Evolutionary conservation across 2,797 vertebrate species (phyloP), one percentile per base, ranked within the genome.

Genomic region (Alouatta caraya): DNA sequence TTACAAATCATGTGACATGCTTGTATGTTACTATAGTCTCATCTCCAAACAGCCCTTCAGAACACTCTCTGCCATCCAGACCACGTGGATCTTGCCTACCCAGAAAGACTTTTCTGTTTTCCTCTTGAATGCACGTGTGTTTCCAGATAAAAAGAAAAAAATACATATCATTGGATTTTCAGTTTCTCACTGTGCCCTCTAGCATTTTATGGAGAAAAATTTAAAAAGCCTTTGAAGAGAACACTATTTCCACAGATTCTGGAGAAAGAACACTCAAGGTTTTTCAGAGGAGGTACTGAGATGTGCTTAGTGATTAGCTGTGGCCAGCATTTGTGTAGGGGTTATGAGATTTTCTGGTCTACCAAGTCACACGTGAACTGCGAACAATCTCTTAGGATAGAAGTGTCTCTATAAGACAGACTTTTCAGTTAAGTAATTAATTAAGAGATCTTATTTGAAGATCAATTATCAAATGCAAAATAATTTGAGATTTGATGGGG

Each of bases 381-480:
- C 8, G 5, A 85, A 24, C 22, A 85, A 22, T n/a, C 24, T 70
- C 85, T 44, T 8, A 37, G 44, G 26, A 28, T 17, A 78, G 8
- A 59, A 42, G 5, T 14, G 11, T 50, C 3, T 50, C 96, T 26
- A 15, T 22, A 42, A 14, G 17, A 90, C 39, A 61, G 15, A 73
- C 0, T 4, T 10, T 57, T 55, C 46, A 88, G 64, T 48, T 78
- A 80, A 2, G 24, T 30, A 79, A 24, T 79, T 67, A 89, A 83
- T 52, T 89, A 82, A 26, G 24, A 73, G 39, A 42, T 81, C 24
- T 89, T 85, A 90, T 21, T 55, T 86, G 19, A 94, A 96, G 72
- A 84, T 46, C 30, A 81, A 8, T 61, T 94, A 91, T 93, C 61
- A 90, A 87, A 82, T 76, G n/a, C 75, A 81, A 93, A 93, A 33